phyloP scores from a whole-genome alignment of 1,140 invertebrate species.

The Diorhabda sublineata region DNA sequence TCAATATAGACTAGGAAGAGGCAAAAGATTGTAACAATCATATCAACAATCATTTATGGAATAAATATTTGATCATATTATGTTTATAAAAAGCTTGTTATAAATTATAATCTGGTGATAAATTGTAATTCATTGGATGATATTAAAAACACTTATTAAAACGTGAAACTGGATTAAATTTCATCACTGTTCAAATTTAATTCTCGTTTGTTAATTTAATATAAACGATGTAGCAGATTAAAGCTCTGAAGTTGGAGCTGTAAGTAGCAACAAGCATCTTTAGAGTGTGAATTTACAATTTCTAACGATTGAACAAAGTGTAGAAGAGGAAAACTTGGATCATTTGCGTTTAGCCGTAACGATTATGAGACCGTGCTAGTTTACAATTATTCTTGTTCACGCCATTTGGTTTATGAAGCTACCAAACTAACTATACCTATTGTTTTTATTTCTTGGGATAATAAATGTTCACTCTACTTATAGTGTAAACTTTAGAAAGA shows the following conservation, averaged over 20 bases:
- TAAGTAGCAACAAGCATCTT: neutral
- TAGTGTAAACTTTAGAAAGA: neutral
- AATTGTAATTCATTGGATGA: too few species aligned
- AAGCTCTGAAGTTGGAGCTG: too few species aligned
- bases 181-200: neutral
- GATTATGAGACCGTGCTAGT: neutral
- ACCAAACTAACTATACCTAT: neutral
- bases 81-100: too few species aligned
- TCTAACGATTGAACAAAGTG: neutral
- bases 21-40: too few species aligned
- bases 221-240: too few species aligned
- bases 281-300: neutral
- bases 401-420: neutral
- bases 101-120: too few species aligned
- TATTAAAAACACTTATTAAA: neutral
- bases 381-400: neutral
- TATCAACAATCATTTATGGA: too few species aligned
- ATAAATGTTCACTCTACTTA: neutral
- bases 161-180: neutral
- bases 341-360: constrained; percentile 1
- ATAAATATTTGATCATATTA: too few species aligned
- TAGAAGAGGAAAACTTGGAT: neutral
- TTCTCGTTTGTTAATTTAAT: too few species aligned
- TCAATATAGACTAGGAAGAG: too few species aligned
- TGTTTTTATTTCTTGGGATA: neutral